Evolutionary conservation across 2,888 invertebrate genomes (phyloP), one percentile per base, ranked within the genome.

Genomic region (Netelia inedita): DNA sequence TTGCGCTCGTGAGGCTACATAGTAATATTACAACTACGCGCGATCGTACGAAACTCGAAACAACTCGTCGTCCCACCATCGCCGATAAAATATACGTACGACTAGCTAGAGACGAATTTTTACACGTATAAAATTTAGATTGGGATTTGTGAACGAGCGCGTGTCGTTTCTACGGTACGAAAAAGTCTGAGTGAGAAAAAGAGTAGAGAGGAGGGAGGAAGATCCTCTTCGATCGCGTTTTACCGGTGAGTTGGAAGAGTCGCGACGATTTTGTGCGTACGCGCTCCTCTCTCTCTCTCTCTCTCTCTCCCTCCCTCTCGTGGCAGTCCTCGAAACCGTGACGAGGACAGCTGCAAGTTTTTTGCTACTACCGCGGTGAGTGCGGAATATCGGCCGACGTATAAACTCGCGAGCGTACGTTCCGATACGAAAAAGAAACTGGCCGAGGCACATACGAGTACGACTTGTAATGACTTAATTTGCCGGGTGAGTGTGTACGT

Each of bases 401-500:
- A 23, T 66, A 23, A 53, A 19, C 50, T 46, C 43, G 46, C 61
- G 46, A 2, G 21, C 21, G 61, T 35, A 71, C 28, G 28, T n/a
- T 57, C 1, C 2, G 28, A 10, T 28, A 16, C 14, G 11, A 14
- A 72, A 59, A 68, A 59, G 57, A 79, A 69, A 79, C 61, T 46
- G 82, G 46, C 28, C 50, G 63, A 28, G 53, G 71, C 23, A 46
- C 35, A 53, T 11, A 28, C 21, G 72, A 63, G 75, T 23, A 46
- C 28, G 28, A 28, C 3, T 28, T 80, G 76, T 88, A 88, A 90
- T 89, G 88, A 87, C 90, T 91, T 90, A 86, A 90, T 90, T 89
- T 79, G 88, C 84, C 71, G 50, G 79, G 73, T 83, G 82, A 79
- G 75, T 83, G 82, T n/a, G 43, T 35, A 28, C 35, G 3, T 28